These are phyloP conservation scores for Gallinago undulata DNA, from an alignment of 2,113 vertebrate genomes.

Conservation along the genomic window DNA sequence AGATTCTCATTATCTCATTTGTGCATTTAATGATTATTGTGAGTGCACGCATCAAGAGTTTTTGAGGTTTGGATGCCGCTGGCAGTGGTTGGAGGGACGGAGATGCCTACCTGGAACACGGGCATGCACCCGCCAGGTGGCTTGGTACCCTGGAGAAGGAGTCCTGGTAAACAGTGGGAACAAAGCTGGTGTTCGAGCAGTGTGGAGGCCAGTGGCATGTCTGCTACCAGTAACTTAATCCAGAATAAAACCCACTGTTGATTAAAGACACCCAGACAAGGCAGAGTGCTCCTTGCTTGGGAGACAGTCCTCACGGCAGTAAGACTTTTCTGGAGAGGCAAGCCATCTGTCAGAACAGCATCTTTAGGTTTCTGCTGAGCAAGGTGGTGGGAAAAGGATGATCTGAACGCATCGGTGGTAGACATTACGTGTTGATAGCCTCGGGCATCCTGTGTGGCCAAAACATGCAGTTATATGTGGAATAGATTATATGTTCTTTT, in stretches of 20 bases:
- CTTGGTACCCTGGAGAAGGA: neutral
- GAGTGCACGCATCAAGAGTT: neutral
- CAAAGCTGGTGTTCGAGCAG: neutral
- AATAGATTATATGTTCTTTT: neutral
- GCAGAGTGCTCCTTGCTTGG: neutral
- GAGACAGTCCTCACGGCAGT: neutral
- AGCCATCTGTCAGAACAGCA: neutral
- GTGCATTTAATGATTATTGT: neutral
- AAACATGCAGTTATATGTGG: neutral
- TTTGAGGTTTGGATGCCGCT: neutral
- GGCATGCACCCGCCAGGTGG: no score
- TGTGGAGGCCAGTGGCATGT: no score
- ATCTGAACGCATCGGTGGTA: fast-evolving
- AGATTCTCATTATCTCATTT: neutral
- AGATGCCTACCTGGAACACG: neutral
- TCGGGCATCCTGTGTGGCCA: neutral
- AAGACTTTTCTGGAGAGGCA: neutral
- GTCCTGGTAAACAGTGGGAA: neutral
- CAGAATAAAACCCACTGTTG: neutral
- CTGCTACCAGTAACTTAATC: fast-evolving
- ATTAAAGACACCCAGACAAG: neutral
- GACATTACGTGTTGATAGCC: neutral
- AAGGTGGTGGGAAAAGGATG: neutral
- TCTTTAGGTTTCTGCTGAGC: neutral
- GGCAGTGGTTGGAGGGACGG: neutral